phyloP scores from a whole-genome alignment of 1,140 invertebrate genomes.

The Hesperophylax magnus region DNA sequence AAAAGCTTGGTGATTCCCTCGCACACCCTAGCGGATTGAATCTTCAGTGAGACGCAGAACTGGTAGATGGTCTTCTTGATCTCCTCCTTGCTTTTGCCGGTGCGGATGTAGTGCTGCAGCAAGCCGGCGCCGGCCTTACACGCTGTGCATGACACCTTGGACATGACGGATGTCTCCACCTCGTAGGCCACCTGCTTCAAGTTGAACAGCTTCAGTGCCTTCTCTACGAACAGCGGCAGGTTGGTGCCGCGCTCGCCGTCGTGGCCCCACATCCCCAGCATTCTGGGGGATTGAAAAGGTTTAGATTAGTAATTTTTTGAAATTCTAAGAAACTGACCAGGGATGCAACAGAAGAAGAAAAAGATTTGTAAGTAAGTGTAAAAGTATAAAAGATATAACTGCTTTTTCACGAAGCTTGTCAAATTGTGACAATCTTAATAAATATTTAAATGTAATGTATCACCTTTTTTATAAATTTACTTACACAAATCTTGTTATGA shows the following conservation, averaged over 20 bases:
- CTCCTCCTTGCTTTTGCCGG: conserved; percentile 86
- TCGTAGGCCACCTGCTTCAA: conserved; percentile 84
- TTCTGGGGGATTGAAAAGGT: conserved; percentile 60
- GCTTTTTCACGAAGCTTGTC: too few relatives aligned
- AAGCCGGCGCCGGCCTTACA: conserved; percentile 91
- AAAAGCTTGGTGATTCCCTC: conserved; percentile 89
- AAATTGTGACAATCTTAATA: too few relatives aligned
- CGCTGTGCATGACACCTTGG: conserved; percentile 90
- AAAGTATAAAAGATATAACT: too few relatives aligned
- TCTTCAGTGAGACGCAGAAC: conserved; percentile 88
- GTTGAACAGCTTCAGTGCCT: conserved; percentile 85
- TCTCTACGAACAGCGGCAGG: conserved; percentile 84
- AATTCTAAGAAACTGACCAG: too few relatives aligned
- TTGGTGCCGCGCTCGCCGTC: conserved; percentile 78
- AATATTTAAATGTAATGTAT: too few relatives aligned
- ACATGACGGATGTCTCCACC: conserved; percentile 92
- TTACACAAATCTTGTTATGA: too few relatives aligned
- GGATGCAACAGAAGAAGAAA: too few relatives aligned
- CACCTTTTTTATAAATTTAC: too few relatives aligned
- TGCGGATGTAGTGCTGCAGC: conserved; percentile 87
- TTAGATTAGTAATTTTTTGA: too few relatives aligned
- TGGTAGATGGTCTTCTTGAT: conserved; percentile 89
- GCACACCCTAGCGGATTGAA: conserved; percentile 88
- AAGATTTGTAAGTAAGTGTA: too few relatives aligned
- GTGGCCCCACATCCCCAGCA: conserved; percentile 83